Evolutionary conservation across 2,113 vertebrate species (phyloP).

Genomic region (Carassius auratus): DNA sequence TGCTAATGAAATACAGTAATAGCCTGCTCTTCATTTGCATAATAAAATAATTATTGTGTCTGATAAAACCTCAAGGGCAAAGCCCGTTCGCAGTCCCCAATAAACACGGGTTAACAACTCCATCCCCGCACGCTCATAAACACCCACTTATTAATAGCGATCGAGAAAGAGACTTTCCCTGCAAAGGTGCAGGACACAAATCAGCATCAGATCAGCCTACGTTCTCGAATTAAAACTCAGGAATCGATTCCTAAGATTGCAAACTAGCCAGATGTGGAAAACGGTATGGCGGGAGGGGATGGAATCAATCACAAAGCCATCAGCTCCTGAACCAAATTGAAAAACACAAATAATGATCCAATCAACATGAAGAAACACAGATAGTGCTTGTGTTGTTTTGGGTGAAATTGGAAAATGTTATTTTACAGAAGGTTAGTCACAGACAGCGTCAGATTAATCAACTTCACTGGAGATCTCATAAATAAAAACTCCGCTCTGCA

Average conservation of each 20-base stretch:
- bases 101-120: conserved; percentile 58
- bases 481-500: not conserved
- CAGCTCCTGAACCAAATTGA: conserved; percentile 27
- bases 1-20: conserved; percentile 80
- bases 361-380: conserved; percentile 38
- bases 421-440: conserved; percentile 35
- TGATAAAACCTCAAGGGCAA: conserved; percentile 81
- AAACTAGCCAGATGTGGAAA: conserved; percentile 25
- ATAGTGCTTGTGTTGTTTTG: conserved; percentile 1
- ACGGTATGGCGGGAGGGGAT: not conserved
- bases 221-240: conserved; percentile 1
- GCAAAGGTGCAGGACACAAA: not conserved
- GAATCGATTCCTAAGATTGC: conserved; percentile 26
- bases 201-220: not conserved
- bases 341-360: conserved; percentile 47
- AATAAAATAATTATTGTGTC: conserved; percentile 81
- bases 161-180: not conserved
- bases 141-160: conserved; percentile 5
- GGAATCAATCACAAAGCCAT: conserved; percentile 24
- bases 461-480: not conserved
- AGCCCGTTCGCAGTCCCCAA: conserved; percentile 53
- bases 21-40: conserved; percentile 77
- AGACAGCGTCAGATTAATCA: conserved; percentile 26
- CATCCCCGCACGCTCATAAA: conserved; percentile 51
- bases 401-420: conserved; percentile 24